Evolutionary conservation across 2,888 invertebrate species (phyloP), one percentile per base, ranked within the genome.

Genomic region (Coleophora flavipennella): DNA sequence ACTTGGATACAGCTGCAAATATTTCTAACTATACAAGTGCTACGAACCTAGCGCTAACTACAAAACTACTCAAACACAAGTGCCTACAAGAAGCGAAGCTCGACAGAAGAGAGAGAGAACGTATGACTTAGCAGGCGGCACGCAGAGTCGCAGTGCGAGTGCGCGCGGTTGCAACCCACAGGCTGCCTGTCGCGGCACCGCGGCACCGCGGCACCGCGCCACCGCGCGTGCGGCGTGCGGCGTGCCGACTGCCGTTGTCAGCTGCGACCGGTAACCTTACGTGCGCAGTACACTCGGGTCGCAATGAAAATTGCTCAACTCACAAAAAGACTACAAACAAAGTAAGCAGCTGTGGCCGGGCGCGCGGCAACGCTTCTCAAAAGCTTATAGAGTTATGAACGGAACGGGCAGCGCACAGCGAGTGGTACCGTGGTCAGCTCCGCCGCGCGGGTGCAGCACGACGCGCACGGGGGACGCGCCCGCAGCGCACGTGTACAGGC

Each of bases 241-340:
- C n/a, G 20, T 20, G 20, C 20, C 20, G 3, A 6, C 20, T 6
- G 6, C 20, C 20, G 20, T 20, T 6, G 6, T 3, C 20, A 20
- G 20, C 20, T 6, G 6, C 20, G 20, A 20, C 20, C 61, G 76
- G 85, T 44, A 57, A 69, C 87, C 87, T 87, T 61, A 2, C 13
- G 29, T 10, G 29, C 8, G 29, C 29, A 10, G 1, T 7, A 29
- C 29, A 11, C 28, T 27, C 10, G 8, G 28, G 29, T 29, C 29
- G 3, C 29, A 29, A 29, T 29, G 8, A 4, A 20, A 29, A 10
- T 9, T 3, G 8, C 10, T 29, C 29, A 8, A 10, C 7, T 29
- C 10, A 11, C n/a, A 29, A 10, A 29, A 29, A 9, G 29, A 9
- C 3, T 4, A 29, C 8, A 11, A 11, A 11, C 29, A 10, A 29